Evolutionary conservation across 2,888 invertebrate species (phyloP).

Genomic region (Drosophila ustulata): DNA sequence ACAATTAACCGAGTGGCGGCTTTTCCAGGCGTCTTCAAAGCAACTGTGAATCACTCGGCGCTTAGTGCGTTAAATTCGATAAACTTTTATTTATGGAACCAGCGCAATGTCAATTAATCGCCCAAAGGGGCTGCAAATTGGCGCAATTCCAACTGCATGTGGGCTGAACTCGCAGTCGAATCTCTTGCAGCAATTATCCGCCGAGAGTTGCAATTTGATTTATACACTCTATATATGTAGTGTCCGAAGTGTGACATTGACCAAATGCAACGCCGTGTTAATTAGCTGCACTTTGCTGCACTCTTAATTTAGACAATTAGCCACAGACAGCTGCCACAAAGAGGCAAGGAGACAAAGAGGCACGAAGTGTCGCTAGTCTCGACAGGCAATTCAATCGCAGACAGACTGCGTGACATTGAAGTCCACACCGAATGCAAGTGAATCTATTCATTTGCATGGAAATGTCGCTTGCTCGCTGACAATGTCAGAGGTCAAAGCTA

Average conservation of each 20-base stretch:
- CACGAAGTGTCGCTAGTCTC: conserved; percentile 37
- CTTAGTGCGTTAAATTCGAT: conserved; percentile 62
- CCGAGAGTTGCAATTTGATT: conserved; percentile 39
- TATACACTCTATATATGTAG: conserved; percentile 6
- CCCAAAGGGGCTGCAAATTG: conserved; percentile 44
- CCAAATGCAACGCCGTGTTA: conserved; percentile 47
- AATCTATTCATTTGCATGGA: conserved; percentile 7
- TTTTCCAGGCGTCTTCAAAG: conserved; percentile 37
- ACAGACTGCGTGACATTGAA: conserved; percentile 53
- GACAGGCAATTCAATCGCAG: conserved; percentile 57
- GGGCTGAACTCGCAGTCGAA: conserved; percentile 27
- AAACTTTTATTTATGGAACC: conserved; percentile 61
- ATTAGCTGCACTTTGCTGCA: conserved; percentile 66
- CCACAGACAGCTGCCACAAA: conserved; percentile 1
- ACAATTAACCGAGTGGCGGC: conserved; percentile 44
- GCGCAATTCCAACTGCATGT: conserved; percentile 33
- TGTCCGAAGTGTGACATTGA: conserved; percentile 41
- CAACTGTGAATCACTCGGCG: conserved; percentile 41
- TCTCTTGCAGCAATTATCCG: conserved; percentile 43
- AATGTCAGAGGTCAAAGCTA: not conserved
- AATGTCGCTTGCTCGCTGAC: not conserved
- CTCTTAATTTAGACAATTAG: conserved; percentile 71
- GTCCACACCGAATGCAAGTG: conserved; percentile 15
- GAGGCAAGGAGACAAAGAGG: not conserved
- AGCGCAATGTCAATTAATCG: conserved; percentile 75